phyloP scores from a whole-genome alignment of 2,797 vertebrate genomes.

The Tragopan temminckii region DNA sequence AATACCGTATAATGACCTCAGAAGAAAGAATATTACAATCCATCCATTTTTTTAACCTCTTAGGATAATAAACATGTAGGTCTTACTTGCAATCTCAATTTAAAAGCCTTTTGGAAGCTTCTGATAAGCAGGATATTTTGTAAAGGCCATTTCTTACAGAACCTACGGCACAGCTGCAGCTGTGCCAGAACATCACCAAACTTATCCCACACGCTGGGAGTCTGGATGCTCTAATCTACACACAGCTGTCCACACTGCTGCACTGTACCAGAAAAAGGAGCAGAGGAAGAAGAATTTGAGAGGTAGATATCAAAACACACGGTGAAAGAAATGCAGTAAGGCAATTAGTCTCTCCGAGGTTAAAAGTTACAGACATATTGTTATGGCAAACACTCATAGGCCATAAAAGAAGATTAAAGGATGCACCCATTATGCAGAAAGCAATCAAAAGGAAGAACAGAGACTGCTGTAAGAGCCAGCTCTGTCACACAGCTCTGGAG shows the following conservation, averaged over 20 bases:
- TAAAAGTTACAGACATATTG: background rate
- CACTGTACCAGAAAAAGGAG: rapidly evolving
- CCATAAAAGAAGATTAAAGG: background rate
- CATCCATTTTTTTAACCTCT: conserved; percentile 20
- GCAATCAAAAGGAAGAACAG: background rate
- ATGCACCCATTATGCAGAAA: rapidly evolving
- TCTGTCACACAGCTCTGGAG: background rate
- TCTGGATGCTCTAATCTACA: rapidly evolving
- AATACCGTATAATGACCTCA: background rate
- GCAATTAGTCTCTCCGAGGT: background rate
- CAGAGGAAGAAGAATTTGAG: background rate
- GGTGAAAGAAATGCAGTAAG: rapidly evolving
- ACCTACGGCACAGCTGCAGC: background rate
- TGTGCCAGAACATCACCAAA: rapidly evolving
- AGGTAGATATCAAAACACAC: background rate
- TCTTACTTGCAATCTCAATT: conserved; percentile 23
- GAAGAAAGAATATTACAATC: conserved; percentile 6
- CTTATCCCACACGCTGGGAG: background rate
- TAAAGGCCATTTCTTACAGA: background rate
- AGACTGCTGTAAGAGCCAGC: background rate
- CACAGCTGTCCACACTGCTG: rapidly evolving
- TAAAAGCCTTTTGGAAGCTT: conserved; percentile 52
- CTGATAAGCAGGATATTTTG: conserved; percentile 43
- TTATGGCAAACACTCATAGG: background rate
- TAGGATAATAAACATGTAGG: conserved; percentile 49